phyloP scores from a whole-genome alignment of 2,113 vertebrate species.

The Erinaceus europaeus region DNA sequence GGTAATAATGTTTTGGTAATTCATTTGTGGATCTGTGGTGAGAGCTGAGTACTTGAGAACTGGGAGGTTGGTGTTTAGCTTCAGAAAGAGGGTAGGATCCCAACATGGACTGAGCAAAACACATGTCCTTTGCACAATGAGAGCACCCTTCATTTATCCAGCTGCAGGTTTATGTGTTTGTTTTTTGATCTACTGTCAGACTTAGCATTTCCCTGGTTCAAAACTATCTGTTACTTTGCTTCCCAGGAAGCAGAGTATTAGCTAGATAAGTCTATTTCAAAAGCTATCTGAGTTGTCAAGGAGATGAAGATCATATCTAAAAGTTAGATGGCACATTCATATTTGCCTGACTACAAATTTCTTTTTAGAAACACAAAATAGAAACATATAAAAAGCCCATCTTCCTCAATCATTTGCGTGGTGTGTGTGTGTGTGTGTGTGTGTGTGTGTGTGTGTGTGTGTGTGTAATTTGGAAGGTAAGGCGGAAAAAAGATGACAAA shows the following conservation, averaged over 20 bases:
- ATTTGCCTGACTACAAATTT: neutral
- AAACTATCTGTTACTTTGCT: neutral
- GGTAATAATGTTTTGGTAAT: no score
- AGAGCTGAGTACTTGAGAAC: neutral
- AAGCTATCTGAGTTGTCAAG: slow-evolving; percentile 3
- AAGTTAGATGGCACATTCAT: neutral
- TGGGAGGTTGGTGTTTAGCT: neutral
- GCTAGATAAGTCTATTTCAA: neutral
- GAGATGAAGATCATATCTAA: neutral
- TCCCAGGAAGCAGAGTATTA: neutral
- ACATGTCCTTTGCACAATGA: neutral
- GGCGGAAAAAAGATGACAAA: neutral
- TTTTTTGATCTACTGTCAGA: slow-evolving; percentile 8
- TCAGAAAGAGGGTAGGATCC: neutral
- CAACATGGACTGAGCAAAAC: no score
- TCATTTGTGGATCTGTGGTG: neutral
- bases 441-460: neutral
- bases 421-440: neutral
- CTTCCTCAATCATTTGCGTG: neutral
- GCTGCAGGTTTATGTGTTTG: neutral
- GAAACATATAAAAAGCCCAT: neutral
- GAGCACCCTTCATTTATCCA: neutral
- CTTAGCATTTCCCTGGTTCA: slow-evolving; percentile 27
- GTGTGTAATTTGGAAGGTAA: neutral
- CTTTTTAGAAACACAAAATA: neutral